phyloP scores from a whole-genome alignment of 2,797 vertebrate species.

The Epinephelus awoara region DNA sequence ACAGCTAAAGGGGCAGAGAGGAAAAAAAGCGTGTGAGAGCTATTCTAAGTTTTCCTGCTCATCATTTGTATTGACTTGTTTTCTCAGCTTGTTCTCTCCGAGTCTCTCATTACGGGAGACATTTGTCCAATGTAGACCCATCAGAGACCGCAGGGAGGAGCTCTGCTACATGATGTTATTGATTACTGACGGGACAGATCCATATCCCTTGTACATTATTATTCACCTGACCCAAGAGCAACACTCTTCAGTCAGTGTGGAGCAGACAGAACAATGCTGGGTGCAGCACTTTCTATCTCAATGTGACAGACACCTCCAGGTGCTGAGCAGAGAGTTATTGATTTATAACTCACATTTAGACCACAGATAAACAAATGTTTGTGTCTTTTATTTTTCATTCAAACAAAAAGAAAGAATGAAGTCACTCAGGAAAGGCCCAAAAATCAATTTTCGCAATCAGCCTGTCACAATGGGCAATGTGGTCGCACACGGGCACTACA shows the following conservation, averaged over 20 bases:
- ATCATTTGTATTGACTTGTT: conserved; percentile 68
- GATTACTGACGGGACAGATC: conserved; percentile 48
- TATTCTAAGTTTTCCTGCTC: conserved; percentile 41
- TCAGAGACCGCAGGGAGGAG: conserved; percentile 19
- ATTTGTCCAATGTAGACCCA: conserved; percentile 40
- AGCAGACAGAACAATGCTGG: conserved; percentile 4
- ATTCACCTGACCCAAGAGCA: conserved; percentile 43
- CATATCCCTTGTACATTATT: conserved; percentile 33
- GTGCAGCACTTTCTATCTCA: conserved; percentile 11
- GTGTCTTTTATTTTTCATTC: not conserved
- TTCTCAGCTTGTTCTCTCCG: conserved; percentile 27
- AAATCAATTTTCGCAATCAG: not conserved
- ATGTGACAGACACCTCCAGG: conserved; percentile 13
- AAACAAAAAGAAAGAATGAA: not conserved
- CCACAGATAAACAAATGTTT: not conserved
- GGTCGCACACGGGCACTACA: not conserved
- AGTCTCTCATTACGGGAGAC: conserved; percentile 53
- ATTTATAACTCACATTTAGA: conserved; percentile 21
- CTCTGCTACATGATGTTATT: conserved; percentile 35
- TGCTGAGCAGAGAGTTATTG: conserved; percentile 17
- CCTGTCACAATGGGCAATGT: not conserved
- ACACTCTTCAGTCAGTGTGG: conserved; percentile 5
- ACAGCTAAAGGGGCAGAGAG: conserved; percentile 20
- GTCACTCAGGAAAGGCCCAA: not conserved
- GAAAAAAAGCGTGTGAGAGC: not conserved